A percentile compares a stretch with the other conserved stretches of the same genome.
Conservation (phyloP, 2,888 invertebrate genomes). For the Cephus rjabovi region DNA sequence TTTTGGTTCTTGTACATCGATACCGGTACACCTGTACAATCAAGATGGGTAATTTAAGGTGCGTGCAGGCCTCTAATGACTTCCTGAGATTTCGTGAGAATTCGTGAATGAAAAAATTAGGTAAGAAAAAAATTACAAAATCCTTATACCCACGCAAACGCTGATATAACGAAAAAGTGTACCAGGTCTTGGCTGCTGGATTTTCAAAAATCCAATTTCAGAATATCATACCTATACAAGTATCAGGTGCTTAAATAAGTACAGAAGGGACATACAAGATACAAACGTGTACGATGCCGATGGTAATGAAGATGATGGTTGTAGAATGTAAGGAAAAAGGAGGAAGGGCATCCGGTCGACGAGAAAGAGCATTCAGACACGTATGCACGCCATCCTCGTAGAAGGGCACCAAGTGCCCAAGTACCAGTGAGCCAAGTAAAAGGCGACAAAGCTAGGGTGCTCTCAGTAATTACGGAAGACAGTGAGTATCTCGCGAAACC, state of each 20-base stretch:
- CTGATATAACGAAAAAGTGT: neutral
- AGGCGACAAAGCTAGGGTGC: no score
- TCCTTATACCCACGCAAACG: neutral
- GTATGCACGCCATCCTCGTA: conserved; percentile 7
- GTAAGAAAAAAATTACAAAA: neutral
- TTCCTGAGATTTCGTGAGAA: neutral
- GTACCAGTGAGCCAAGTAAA: no score
- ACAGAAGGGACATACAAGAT: neutral
- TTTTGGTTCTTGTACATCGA: neutral
- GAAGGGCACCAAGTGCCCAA: no score
- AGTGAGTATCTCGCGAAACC: no score
- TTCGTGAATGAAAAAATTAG: neutral
- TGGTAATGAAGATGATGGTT: conserved; percentile 48
- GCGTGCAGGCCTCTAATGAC: neutral
- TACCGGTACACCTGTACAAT: neutral
- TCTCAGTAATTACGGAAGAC: no score
- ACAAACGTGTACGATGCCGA: conserved; percentile 31
- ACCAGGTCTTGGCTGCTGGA: neutral
- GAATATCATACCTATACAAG: neutral
- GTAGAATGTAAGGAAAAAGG: conserved; percentile 37
- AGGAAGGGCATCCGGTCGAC: conserved; percentile 48
- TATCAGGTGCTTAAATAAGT: neutral
- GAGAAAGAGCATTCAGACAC: conserved; percentile 43
- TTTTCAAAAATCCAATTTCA: neutral
- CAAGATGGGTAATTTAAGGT: neutral